Percentiles rank a stretch among this genome's conserved stretches.
phyloP scores from a whole-genome alignment of 2,888 invertebrate genomes.

The Drosophila rellima region DNA sequence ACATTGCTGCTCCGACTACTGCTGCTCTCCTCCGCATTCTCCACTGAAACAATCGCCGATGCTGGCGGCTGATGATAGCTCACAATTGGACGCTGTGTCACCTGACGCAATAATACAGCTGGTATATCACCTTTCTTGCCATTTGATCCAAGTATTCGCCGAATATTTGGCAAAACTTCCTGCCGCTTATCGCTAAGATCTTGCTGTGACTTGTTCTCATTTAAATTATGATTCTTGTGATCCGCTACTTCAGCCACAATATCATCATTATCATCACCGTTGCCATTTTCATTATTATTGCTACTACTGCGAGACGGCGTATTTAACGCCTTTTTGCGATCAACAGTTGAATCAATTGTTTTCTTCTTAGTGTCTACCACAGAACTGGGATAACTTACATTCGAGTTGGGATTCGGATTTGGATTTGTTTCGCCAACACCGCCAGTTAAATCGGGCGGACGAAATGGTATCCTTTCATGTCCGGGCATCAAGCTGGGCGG shows the following conservation, averaged over 20 bases:
- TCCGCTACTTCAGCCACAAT: conserved; percentile 26
- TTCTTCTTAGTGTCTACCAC: conserved; percentile 30
- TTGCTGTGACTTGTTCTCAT: conserved; percentile 43
- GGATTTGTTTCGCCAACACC: conserved; percentile 29
- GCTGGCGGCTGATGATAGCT: conserved; percentile 80
- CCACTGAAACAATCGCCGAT: conserved; percentile 78
- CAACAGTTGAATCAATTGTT: conserved; percentile 32
- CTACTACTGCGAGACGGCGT: conserved; percentile 88
- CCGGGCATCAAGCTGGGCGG: conserved; percentile 93
- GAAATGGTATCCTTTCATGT: conserved; percentile 93
- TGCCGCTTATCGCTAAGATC: conserved; percentile 54
- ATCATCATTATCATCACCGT: conserved; percentile 27
- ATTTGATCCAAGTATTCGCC: conserved; percentile 94
- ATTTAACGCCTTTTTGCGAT: conserved; percentile 90
- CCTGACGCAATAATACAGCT: conserved; percentile 90
- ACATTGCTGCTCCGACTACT: conserved; percentile 15
- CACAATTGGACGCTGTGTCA: conserved; percentile 87
- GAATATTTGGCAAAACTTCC: conserved; percentile 93
- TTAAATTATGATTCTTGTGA: neutral
- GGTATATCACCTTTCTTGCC: conserved; percentile 93
- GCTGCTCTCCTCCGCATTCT: conserved; percentile 54
- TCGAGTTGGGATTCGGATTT: conserved; percentile 12
- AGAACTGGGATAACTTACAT: conserved; percentile 35
- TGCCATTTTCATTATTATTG: neutral
- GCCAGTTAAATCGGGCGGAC: conserved; percentile 87